These are phyloP conservation scores for Rhagonycha lutea DNA, from an alignment of 2,888 invertebrate species.

Conservation along the genomic window DNA sequence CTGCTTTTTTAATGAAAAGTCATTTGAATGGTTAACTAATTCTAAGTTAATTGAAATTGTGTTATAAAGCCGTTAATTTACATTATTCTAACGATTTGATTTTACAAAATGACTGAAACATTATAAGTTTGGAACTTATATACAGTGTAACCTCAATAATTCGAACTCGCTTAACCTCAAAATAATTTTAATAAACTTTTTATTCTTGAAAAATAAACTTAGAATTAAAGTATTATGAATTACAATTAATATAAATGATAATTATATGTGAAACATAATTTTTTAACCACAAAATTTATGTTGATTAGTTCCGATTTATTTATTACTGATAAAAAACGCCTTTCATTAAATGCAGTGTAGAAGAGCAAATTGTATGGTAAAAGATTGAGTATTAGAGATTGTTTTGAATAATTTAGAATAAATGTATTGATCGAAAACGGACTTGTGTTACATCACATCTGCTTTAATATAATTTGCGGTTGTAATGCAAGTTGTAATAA, in stretches of 20 bases:
- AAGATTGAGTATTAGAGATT: background rate
- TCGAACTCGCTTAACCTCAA: too few relatives aligned
- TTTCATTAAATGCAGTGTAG: background rate
- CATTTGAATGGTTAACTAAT: background rate
- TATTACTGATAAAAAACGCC: too few relatives aligned
- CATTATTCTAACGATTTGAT: background rate
- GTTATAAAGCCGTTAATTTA: background rate
- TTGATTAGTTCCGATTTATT: background rate
- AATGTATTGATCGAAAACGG: background rate
- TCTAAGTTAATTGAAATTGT: background rate
- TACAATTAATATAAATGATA: too few relatives aligned
- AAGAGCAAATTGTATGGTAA: background rate
- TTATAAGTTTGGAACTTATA: too few relatives aligned
- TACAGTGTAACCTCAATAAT: too few relatives aligned
- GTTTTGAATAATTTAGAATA: background rate
- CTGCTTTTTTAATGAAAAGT: background rate
- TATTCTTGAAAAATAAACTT: too few relatives aligned
- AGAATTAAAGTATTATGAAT: too few relatives aligned
- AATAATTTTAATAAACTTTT: too few relatives aligned
- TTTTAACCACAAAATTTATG: too few relatives aligned
- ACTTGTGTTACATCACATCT: background rate
- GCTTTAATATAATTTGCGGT: constrained; percentile 1
- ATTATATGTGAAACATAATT: too few relatives aligned
- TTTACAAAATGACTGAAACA: too few relatives aligned
- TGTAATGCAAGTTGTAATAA: constrained; percentile 18